Conservation (phyloP, 2,113 vertebrate species). For the Chitala chitala region DNA sequence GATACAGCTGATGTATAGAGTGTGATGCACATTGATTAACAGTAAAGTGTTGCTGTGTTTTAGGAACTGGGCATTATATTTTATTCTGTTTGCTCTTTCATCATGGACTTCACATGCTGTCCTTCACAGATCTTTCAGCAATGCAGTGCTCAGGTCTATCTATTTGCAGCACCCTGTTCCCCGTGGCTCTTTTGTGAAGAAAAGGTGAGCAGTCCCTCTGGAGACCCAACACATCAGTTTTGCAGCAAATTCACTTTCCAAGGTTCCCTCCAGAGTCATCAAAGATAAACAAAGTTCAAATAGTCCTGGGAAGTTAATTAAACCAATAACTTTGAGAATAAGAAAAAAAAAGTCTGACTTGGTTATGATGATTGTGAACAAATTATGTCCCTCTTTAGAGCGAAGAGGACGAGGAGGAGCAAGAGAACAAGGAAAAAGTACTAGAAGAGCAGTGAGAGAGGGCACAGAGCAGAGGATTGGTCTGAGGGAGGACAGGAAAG, state of each 20-base stretch:
- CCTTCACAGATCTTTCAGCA: no score
- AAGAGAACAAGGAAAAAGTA: no score
- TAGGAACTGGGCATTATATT: no score
- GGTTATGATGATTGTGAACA: background rate
- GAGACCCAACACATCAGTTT: background rate
- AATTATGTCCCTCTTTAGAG: background rate
- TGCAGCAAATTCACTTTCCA: background rate
- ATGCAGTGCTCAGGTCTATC: no score
- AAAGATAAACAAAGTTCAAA: slow-evolving; percentile 39
- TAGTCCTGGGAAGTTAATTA: slow-evolving; percentile 5
- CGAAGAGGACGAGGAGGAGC: no score
- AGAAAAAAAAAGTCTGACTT: background rate
- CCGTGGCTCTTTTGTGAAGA: background rate
- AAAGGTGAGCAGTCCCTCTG: background rate
- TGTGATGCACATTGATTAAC: background rate
- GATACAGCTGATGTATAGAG: no score
- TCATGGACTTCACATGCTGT: no score
- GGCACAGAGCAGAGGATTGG: no score
- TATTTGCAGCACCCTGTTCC: no score
- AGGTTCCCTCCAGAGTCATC: slow-evolving; percentile 7
- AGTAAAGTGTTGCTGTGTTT: background rate
- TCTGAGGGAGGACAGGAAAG: no score
- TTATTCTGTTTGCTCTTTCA: background rate
- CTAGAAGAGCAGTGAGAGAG: background rate
- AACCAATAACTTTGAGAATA: background rate